phyloP scores from a whole-genome alignment of 2,113 vertebrate species.

The Pomatorhinus ruficollis region DNA sequence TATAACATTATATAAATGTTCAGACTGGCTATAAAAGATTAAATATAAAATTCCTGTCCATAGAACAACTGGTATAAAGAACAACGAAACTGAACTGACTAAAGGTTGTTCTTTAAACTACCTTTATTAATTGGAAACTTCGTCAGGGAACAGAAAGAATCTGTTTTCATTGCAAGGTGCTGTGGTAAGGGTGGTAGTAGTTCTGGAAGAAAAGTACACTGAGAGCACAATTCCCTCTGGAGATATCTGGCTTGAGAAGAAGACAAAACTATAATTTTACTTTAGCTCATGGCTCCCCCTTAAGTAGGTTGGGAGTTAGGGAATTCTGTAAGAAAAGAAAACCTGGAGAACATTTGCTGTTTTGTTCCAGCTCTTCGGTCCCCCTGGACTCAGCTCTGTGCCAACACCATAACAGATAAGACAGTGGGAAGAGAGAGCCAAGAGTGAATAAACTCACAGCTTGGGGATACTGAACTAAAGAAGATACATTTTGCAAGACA shows the following conservation, averaged over 20 bases:
- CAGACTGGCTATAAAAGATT: conserved; percentile 40
- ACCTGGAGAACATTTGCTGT: conserved; percentile 67
- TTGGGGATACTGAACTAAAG: conserved; percentile 4
- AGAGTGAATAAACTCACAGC: conserved; percentile 55
- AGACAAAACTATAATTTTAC: conserved; percentile 72
- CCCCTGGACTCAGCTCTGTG: conserved; percentile 17
- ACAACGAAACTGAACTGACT: not conserved
- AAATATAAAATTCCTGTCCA: conserved; percentile 45
- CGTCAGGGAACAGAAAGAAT: not conserved
- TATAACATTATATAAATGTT: conserved; percentile 59
- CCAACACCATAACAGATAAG: conserved; percentile 73
- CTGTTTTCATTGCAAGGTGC: conserved; percentile 49
- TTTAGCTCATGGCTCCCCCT: conserved; percentile 68
- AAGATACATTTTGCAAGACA: conserved; percentile 35
- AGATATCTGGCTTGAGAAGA: conserved; percentile 64
- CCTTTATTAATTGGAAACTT: conserved; percentile 10
- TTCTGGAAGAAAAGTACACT: conserved; percentile 22
- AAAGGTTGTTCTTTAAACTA: conserved; percentile 2
- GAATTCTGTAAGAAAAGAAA: conserved; percentile 69
- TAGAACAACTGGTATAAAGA: conserved; percentile 3
- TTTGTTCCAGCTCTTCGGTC: conserved; percentile 59
- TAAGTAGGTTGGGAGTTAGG: conserved; percentile 71
- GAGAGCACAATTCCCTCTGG: conserved; percentile 29
- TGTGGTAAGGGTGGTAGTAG: conserved; percentile 29
- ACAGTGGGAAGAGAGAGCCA: conserved; percentile 49